These are phyloP conservation scores for Emmelina monodactyla DNA, from an alignment of 2,888 invertebrate genomes.

Conservation along the genomic window DNA sequence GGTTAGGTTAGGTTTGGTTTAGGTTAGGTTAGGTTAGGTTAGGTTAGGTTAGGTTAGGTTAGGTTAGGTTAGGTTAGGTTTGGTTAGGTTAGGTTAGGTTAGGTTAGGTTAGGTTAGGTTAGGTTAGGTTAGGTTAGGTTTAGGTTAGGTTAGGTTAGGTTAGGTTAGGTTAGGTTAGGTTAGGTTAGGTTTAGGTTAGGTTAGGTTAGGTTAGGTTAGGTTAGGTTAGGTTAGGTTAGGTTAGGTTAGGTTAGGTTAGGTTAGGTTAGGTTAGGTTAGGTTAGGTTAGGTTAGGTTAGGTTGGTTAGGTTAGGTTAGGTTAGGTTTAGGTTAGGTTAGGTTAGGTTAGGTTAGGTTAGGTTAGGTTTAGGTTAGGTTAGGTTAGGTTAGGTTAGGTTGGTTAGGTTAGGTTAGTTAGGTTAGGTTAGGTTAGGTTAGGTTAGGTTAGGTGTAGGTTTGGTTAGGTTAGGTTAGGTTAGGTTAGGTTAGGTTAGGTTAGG, in stretches of 20 bases:
- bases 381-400: conserved; percentile 14
- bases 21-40: conserved; percentile 15
- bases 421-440: conserved; percentile 17
- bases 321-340: conserved; percentile 13
- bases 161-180: conserved; percentile 10
- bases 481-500: conserved; percentile 17
- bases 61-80: conserved; percentile 15
- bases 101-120: conserved; percentile 12
- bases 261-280: conserved; percentile 10
- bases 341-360: conserved; percentile 22
- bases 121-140: conserved; percentile 7
- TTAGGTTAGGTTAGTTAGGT: conserved; percentile 14
- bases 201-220: conserved; percentile 13
- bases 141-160: conserved; percentile 7
- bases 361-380: conserved; percentile 15
- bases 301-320: conserved; percentile 13
- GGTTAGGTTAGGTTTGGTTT: conserved; percentile 14
- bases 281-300: conserved; percentile 14
- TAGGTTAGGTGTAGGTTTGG: conserved; percentile 17
- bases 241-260: conserved; percentile 12
- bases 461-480: conserved; percentile 16
- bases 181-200: conserved; percentile 11
- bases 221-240: conserved; percentile 13
- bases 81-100: conserved; percentile 15
- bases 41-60: conserved; percentile 16